Conservation (phyloP, 1,140 invertebrate genomes). For the Drosophila busckii region DNA sequence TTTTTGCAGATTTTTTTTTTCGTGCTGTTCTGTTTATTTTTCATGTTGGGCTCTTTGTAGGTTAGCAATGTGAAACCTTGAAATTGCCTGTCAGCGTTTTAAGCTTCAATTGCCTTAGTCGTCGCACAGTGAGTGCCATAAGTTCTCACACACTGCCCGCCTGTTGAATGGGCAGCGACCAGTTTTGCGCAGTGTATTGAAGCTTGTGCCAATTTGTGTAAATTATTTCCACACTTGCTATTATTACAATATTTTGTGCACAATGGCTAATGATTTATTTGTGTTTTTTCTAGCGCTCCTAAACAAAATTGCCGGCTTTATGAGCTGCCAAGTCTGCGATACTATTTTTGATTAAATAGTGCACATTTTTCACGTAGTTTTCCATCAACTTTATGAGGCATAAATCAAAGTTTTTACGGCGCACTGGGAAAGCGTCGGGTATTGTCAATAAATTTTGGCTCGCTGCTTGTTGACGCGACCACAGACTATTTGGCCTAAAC, state of each 20-base stretch:
- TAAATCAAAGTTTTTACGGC: slow-evolving; percentile 3
- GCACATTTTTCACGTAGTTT: no score
- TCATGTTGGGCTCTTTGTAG: slow-evolving; percentile 49
- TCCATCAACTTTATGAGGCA: background rate
- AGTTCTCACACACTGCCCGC: slow-evolving; percentile 19
- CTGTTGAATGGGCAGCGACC: no score
- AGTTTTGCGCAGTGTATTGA: slow-evolving; percentile 1
- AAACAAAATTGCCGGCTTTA: slow-evolving; percentile 12
- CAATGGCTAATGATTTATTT: slow-evolving; percentile 15
- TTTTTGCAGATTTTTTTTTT: slow-evolving; percentile 15
- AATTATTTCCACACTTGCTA: slow-evolving; percentile 19
- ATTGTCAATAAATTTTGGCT: no score
- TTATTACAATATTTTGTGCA: no score
- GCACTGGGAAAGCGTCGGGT: no score
- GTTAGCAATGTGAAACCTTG: slow-evolving; percentile 66
- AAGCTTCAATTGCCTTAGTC: slow-evolving; percentile 19
- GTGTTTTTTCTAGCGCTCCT: slow-evolving; percentile 6
- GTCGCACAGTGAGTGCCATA: slow-evolving; percentile 11
- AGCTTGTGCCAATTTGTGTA: slow-evolving; percentile 18
- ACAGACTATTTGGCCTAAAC: no score
- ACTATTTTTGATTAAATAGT: no score
- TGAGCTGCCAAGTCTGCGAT: background rate
- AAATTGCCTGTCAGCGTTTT: slow-evolving; percentile 37
- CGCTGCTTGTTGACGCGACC: no score
- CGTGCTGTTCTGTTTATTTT: slow-evolving; percentile 65